Conservation (phyloP, 1,140 invertebrate species). For the Aradophagus sp. region DNA sequence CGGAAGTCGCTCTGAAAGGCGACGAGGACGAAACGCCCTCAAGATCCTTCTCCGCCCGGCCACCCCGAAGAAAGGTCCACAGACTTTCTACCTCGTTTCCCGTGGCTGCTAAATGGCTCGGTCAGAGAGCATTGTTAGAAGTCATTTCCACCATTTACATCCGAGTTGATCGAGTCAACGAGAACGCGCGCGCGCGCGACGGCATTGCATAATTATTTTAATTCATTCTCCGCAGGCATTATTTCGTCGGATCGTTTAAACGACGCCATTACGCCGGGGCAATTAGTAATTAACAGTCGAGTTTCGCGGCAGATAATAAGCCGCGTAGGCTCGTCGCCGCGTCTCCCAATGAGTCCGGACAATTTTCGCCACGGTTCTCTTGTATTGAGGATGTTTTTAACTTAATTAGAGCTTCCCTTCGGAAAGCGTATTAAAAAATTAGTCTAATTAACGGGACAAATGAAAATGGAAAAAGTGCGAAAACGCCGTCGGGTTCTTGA, state of each 20-base stretch:
- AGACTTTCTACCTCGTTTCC: conserved; percentile 39
- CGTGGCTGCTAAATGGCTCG: conserved; percentile 27
- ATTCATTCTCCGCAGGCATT: conserved; percentile 24
- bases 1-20: conserved; percentile 54
- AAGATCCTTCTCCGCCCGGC: conserved; percentile 28
- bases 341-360: conserved; percentile 4
- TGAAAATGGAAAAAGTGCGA: too few relatives aligned
- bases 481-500: too few relatives aligned
- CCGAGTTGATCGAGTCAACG: conserved; percentile 1
- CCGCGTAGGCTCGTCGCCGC: neutral
- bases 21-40: conserved; percentile 54
- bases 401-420: too few relatives aligned
- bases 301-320: conserved; percentile 7
- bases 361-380: too few relatives aligned
- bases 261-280: neutral
- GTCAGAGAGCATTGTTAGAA: conserved; percentile 9
- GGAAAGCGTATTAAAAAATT: too few relatives aligned
- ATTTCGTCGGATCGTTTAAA: conserved; percentile 4
- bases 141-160: conserved; percentile 1
- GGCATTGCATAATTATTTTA: conserved; percentile 31
- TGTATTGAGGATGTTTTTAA: too few relatives aligned
- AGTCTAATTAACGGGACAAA: too few relatives aligned
- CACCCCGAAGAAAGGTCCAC: conserved; percentile 7
- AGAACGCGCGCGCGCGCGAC: neutral
- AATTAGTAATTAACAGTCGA: conserved; percentile 32